Evolutionary conservation across 2,797 vertebrate species (phyloP).

Genomic region (Carcharodon carcharias): DNA sequence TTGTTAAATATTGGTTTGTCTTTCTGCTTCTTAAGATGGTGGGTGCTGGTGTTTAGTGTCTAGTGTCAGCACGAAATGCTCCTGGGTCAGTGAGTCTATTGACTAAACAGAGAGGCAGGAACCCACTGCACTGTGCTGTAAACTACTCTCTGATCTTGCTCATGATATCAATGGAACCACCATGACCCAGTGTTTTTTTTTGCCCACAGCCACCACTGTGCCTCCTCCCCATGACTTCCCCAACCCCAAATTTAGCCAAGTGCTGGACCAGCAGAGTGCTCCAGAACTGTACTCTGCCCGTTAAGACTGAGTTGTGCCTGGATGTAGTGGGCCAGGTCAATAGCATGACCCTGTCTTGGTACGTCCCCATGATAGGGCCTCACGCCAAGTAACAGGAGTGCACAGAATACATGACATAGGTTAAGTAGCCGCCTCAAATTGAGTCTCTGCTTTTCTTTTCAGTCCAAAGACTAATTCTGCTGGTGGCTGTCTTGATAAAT

Average conservation of each 20-base stretch:
- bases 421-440: neutral
- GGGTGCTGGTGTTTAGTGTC: neutral
- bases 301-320: neutral
- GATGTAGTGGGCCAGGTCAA: no score
- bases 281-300: neutral
- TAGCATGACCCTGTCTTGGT: neutral
- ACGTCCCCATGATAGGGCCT: neutral
- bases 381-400: neutral
- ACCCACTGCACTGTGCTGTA: neutral
- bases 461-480: neutral
- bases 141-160: neutral
- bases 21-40: neutral
- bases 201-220: neutral
- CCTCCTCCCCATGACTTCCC: no score
- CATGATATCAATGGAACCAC: neutral
- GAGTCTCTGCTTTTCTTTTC: neutral
- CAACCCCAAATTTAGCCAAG: no score
- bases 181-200: neutral
- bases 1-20: neutral
- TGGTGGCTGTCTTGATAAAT: neutral
- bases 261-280: no score
- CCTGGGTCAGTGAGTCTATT: neutral
- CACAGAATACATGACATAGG: neutral
- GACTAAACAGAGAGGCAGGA: neutral
- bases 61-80: neutral